Evolutionary conservation across 2,113 vertebrate genomes (phyloP), one percentile per base, ranked within the genome.

Genomic region (Etheostoma cragini): DNA sequence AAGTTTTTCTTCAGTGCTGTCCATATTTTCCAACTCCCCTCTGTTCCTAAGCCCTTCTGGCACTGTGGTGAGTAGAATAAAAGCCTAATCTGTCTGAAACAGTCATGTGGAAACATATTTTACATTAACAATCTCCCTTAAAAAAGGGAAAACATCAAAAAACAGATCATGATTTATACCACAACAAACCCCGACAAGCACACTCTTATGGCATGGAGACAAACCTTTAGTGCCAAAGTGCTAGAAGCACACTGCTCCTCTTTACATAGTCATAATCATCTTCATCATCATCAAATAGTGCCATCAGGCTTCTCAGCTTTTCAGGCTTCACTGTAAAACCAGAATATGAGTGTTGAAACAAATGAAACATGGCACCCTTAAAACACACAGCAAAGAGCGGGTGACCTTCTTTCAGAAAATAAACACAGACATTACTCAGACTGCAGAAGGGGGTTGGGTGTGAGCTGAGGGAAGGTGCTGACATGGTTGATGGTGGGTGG

Each of bases 341-440:
- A 62, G 26, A 81, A 87, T 77, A 84, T 85, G 65, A 87, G 67
- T 64, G 67, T 78, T 66, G 58, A 87, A 80, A 76, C 64, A 84
- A 83, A 78, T 89, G 87, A 86, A 94, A 92, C 79, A 82, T 38
- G 24, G 79, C 89, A 90, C 86, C 86, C 65, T 83, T 19, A 77
- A 86, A 86, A 88, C 70, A 88, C 71, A 77, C 68, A 85, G 85
- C 69, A 72, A 82, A 81, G 80, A 87, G 24, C 26, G 60, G 74
- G 76, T 61, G 65, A 83, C 61, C 69, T 50, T 83, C 80, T 82
- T 79, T 82, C 35, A 77, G 76, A 91, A 91, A 91, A 91, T 87
- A 90, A 93, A 92, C 92, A 90, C 58, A 84, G 86, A 73, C 87
- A 65, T 87, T 86, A 89, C 74, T 89, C 83, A 83, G 81, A 89